Base-by-base conservation (phyloP, 1,140 invertebrate genomes). In the Halictus rubicundus region DNA sequence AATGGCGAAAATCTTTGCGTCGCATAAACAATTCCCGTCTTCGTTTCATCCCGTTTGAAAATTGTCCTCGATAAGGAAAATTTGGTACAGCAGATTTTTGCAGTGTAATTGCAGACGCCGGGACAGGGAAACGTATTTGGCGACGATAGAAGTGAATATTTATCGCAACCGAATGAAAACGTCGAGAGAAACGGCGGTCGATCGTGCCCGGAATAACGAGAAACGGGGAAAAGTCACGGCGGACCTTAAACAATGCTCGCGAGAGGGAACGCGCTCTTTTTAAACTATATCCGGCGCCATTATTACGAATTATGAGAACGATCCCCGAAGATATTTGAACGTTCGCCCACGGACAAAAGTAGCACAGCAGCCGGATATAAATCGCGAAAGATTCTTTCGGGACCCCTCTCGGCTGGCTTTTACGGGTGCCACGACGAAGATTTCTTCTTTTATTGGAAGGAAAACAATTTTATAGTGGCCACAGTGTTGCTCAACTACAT, bases 261-360 rank as follows among this genome's bases (percentile, higher is more conserved):
- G 49, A 27, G 25, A 60, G 49, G 21, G 2, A 74, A 65, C 71
- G 63, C 65, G 73, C 68, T 54, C 59, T 63, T 70, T 78, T 72
- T 72, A 65, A 78, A 78, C 60, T 78, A 78, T 78, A 72, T 49
- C 68, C 25, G 46, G 42, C 25, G 39, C 76, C 69, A 78, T 78
- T 78, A 78, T 64, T 39, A 69, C 60, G 60, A 78, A 78, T 78
- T 78, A 78, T 78, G 76, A 19, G 46, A 54, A 78, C 76, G 46
- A 78, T 78, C 52, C 25, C 69, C 25, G 68, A 52, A 78, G 76
- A 78, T 78, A 78, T 78, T 78, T 78, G 76, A 78, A 72, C 76
- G 76, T 72, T 46, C 68, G 69, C 76, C 42, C 76, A 78, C 60
- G 69, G 32, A 52, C 60, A 64, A 57, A 78, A 78, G 76, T 70